Base-by-base conservation (phyloP, 2,113 vertebrate genomes). In the Thymallus thymallus region DNA sequence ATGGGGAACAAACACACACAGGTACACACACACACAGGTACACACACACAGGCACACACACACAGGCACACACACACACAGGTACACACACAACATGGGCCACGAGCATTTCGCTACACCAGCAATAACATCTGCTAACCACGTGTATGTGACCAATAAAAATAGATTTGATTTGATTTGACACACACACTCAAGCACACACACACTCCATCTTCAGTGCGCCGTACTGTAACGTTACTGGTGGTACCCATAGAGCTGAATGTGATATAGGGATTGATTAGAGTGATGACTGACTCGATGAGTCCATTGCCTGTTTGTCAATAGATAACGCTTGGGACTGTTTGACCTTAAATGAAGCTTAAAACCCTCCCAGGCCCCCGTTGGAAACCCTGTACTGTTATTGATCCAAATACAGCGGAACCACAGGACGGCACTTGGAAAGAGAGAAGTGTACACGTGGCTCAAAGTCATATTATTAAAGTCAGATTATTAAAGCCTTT, bases 1-100 rank as follows among this genome's bases (percentile, higher is more conserved):
- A 83, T 76, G 80, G 76, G 72, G 75, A 88, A 81, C 70, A 81
- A 86, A 88, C 76, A 67, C 2, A 41, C 75, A 76, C 10, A 3
- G 45, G 9, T 14, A 46, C 7, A 46, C 13, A 13, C 30, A 32
- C 30, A 32, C 76, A 76, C 6, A 10, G 45, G 6, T 12, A 41
- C 3, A 41, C 6, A 6, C n/a, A n/a, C n/a, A 30, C 29, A 4
- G 29, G 29, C 4, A 29, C 29, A 29, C n/a, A n/a, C n/a, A n/a
- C n/a, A n/a, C 35, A 41, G 4, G 6, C n/a, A n/a, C 35, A 41
- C 35, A 41, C 35, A 41, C 35, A 3, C 6, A 3, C 75, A 5
- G 30, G 30, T 6, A 6, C 32, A 30, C 30, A n/a, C n/a, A n/a
- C n/a, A n/a, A n/a, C n/a, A n/a, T n/a, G n/a, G n/a, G n/a, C n/a